These are phyloP conservation scores for Xestia rhomboidea DNA, from an alignment of 2,888 invertebrate genomes.

Conservation along the genomic window DNA sequence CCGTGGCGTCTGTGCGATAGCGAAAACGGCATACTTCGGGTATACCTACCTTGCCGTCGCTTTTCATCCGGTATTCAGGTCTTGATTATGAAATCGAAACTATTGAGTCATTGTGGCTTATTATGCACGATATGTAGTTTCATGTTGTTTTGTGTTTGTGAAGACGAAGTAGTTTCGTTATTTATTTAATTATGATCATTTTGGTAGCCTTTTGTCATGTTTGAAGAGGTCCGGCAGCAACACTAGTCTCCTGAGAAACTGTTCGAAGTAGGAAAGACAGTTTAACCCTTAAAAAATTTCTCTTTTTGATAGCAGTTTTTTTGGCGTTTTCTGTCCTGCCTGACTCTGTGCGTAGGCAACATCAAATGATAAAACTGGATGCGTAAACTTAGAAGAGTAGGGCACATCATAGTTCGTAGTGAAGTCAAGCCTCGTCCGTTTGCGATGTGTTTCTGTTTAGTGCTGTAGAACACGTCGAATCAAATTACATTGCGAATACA, in stretches of 20 bases:
- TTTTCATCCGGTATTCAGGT: slow-evolving; percentile 87
- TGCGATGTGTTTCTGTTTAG: slow-evolving; percentile 75
- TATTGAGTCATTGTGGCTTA: slow-evolving; percentile 82
- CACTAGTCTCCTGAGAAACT: background rate
- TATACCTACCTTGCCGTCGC: slow-evolving; percentile 81
- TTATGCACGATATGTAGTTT: slow-evolving; percentile 73
- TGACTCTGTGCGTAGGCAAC: background rate
- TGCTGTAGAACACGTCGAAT: slow-evolving; percentile 80
- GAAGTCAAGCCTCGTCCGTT: slow-evolving; percentile 62
- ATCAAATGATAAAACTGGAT: slow-evolving; percentile 2
- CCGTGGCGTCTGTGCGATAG: slow-evolving; percentile 87
- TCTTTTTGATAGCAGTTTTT: background rate
- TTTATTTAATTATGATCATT: slow-evolving; percentile 14
- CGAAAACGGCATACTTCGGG: slow-evolving; percentile 88
- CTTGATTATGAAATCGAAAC: slow-evolving; percentile 87
- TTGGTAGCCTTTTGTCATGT: background rate
- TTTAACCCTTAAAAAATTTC: background rate
- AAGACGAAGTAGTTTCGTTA: slow-evolving; percentile 28
- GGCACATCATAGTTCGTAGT: slow-evolving; percentile 41
- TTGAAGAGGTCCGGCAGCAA: background rate
- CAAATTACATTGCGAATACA: slow-evolving; percentile 81
- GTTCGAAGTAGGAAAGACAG: background rate
- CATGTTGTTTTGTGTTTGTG: slow-evolving; percentile 56
- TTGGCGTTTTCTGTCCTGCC: background rate
- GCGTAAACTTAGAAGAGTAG: slow-evolving; percentile 3